These are phyloP conservation scores for Lochmaea capreae DNA, from an alignment of 2,888 invertebrate genomes.

Conservation along the genomic window DNA sequence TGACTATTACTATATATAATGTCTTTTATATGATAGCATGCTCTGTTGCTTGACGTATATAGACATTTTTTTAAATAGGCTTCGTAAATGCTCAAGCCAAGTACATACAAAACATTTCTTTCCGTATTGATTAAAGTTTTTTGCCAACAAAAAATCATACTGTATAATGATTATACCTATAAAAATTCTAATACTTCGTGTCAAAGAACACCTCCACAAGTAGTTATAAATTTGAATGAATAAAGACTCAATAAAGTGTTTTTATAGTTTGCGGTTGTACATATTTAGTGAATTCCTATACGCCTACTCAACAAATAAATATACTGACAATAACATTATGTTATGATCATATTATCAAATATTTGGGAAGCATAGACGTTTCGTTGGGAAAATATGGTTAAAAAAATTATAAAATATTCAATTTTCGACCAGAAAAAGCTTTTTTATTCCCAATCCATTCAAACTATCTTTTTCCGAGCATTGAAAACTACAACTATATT, in stretches of 20 bases:
- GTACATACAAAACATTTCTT: no score
- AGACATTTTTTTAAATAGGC: no score
- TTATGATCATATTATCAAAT: neutral
- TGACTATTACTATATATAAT: no score
- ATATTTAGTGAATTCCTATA: constrained; percentile 1
- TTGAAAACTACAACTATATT: no score
- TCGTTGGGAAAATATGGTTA: neutral
- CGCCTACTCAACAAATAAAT: neutral
- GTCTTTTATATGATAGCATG: no score
- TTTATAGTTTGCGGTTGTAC: constrained; percentile 2
- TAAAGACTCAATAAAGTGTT: neutral
- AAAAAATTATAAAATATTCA: no score
- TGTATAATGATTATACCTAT: neutral
- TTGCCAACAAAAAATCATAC: neutral
- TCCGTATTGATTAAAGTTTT: no score
- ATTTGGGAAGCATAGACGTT: neutral
- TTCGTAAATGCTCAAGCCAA: no score
- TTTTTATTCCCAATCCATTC: no score
- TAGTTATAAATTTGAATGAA: neutral
- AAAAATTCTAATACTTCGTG: neutral
- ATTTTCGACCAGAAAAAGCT: no score
- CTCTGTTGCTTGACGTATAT: no score
- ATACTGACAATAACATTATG: neutral
- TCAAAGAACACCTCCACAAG: constrained; percentile 1
- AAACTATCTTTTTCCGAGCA: no score